Evolutionary conservation across 2,888 invertebrate species (phyloP).

Genomic region (Tolmerus cingulatus): DNA sequence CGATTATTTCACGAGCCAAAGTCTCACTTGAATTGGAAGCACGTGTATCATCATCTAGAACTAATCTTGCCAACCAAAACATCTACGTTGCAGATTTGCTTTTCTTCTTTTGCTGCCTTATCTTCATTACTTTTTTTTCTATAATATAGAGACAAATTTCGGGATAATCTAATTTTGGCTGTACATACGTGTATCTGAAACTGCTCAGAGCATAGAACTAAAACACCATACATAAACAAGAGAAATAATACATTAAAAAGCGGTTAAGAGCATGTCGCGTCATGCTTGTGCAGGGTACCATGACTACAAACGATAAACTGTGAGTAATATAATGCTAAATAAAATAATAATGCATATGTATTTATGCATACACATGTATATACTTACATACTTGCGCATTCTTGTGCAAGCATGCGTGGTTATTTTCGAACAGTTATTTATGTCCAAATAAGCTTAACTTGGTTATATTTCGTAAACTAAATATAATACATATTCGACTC

Average conservation of each 20-base stretch:
- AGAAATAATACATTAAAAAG: not conserved
- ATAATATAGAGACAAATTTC: not conserved
- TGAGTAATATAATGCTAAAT: too few relatives aligned
- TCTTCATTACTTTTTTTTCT: not conserved
- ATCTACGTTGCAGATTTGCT: not conserved
- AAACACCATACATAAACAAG: not conserved
- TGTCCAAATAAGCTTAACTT: too few relatives aligned
- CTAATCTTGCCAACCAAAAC: not conserved
- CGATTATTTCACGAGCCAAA: not conserved
- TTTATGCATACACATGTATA: too few relatives aligned
- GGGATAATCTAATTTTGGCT: not conserved
- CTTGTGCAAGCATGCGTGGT: too few relatives aligned
- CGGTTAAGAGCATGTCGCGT: too few relatives aligned
- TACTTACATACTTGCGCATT: too few relatives aligned
- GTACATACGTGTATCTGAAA: not conserved
- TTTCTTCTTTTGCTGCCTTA: not conserved
- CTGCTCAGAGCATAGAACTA: not conserved
- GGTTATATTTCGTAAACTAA: too few relatives aligned
- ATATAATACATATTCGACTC: too few relatives aligned
- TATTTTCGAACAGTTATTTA: too few relatives aligned
- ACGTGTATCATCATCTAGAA: not conserved
- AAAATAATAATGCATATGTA: too few relatives aligned
- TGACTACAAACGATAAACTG: too few relatives aligned
- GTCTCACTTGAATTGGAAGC: not conserved
- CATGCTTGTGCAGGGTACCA: too few relatives aligned